These are phyloP conservation scores for Accipiter cooperii DNA, from an alignment of 2,113 vertebrate species.

Conservation along the genomic window DNA sequence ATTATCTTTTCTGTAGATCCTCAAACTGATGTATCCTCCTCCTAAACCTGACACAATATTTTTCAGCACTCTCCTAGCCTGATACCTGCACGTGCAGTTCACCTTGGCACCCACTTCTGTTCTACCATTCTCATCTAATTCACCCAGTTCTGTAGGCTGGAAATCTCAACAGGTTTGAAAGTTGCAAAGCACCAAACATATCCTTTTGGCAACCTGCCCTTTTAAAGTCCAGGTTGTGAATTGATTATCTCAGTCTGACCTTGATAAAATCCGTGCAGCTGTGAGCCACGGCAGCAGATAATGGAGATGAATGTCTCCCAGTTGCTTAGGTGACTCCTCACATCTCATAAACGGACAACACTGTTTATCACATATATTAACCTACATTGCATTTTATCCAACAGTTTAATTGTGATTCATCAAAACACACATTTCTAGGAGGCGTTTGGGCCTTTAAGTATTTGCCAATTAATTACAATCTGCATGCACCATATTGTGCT, in stretches of 20 bases:
- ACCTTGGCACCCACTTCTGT: background rate
- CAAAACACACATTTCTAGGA: background rate
- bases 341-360: background rate
- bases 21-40: background rate
- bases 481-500: background rate
- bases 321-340: background rate
- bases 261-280: background rate
- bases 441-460: background rate
- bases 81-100: background rate
- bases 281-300: background rate
- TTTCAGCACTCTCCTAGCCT: background rate
- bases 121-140: background rate
- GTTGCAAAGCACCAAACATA: background rate
- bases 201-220: background rate
- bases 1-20: background rate
- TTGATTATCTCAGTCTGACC: background rate
- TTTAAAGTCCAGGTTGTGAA: background rate
- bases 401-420: background rate
- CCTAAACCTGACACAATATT: background rate
- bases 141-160: background rate
- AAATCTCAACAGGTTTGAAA: background rate
- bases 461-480: background rate
- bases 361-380: background rate
- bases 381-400: background rate
- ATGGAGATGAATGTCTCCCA: background rate